Conservation (phyloP, 2,888 invertebrate species). For the Noctuana brunneofusca region DNA sequence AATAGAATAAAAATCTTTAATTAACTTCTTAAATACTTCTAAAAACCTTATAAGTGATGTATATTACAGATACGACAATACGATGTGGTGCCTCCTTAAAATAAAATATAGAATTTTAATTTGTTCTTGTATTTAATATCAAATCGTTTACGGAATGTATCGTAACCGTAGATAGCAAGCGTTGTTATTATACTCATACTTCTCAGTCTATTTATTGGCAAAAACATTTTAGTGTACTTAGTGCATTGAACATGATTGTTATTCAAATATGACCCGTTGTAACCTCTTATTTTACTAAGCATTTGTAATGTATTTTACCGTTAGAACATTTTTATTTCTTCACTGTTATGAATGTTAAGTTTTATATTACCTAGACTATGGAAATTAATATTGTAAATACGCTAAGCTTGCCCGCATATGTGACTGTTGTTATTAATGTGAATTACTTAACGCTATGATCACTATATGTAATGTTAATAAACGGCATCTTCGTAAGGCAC, state of each 20-base stretch:
- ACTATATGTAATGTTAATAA: conserved; percentile 62
- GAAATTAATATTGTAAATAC: conserved; percentile 73
- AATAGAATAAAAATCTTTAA: too few species aligned
- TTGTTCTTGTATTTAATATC: conserved; percentile 10
- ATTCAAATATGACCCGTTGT: conserved; percentile 39
- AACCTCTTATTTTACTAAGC: conserved; percentile 44
- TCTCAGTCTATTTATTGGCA: conserved; percentile 75
- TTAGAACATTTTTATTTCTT: conserved; percentile 40
- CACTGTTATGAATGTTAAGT: conserved; percentile 49
- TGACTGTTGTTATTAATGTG: conserved; percentile 79
- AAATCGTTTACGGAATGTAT: conserved; percentile 22
- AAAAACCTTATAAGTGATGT: too few species aligned
- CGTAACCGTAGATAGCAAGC: conserved; percentile 47
- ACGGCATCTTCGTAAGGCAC: conserved; percentile 72
- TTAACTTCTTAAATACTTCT: too few species aligned
- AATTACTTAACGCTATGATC: conserved; percentile 58
- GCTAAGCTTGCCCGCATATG: conserved; percentile 80
- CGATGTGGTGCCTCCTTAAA: conserved; percentile 14
- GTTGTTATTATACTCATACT: conserved; percentile 38
- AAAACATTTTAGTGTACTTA: conserved; percentile 63
- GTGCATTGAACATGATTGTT: conserved; percentile 48
- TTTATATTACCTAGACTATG: conserved; percentile 49
- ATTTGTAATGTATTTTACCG: conserved; percentile 50
- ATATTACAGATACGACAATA: not conserved
- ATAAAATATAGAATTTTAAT: conserved; percentile 24